Percentiles rank a stretch among this genome's conserved stretches.
Conservation (phyloP, 2,797 vertebrate genomes). For the Nannoperca obscura region DNA sequence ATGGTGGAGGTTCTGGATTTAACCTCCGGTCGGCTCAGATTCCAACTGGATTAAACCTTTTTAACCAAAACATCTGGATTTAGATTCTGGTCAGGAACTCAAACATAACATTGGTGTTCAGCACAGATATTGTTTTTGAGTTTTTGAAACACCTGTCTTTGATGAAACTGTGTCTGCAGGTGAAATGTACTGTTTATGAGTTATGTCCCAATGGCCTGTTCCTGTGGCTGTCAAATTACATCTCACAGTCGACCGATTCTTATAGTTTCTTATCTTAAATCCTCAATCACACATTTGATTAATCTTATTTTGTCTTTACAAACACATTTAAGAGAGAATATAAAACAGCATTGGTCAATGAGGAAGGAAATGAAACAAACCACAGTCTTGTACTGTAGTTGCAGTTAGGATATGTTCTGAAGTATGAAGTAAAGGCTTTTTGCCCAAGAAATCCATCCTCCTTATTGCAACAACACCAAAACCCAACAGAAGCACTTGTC, state of each 20-base stretch:
- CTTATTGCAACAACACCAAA: not conserved
- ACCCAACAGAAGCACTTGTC: not conserved
- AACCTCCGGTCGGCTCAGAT: slow-evolving; percentile 4
- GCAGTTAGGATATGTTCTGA: not conserved
- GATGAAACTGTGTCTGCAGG: too few relatives aligned
- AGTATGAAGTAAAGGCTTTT: not conserved
- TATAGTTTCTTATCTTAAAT: too few relatives aligned
- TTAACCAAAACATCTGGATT: not conserved
- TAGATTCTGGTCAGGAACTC: not conserved
- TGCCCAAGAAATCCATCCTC: slow-evolving; percentile 1
- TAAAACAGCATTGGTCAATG: not conserved
- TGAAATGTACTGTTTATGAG: too few relatives aligned
- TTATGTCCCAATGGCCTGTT: too few relatives aligned
- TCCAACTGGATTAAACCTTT: slow-evolving; percentile 19
- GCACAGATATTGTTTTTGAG: too few relatives aligned
- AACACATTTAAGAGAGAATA: not conserved
- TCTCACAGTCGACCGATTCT: not conserved
- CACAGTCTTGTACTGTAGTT: not conserved
- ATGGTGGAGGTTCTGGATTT: slow-evolving; percentile 17
- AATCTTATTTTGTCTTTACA: too few relatives aligned
- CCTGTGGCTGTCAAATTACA: too few relatives aligned
- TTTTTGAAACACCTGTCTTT: too few relatives aligned
- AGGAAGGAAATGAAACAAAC: not conserved
- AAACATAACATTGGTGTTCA: not conserved
- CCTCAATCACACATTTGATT: too few relatives aligned